phyloP scores from a whole-genome alignment of 2,797 vertebrate species.

The Spheniscus humboldti region DNA sequence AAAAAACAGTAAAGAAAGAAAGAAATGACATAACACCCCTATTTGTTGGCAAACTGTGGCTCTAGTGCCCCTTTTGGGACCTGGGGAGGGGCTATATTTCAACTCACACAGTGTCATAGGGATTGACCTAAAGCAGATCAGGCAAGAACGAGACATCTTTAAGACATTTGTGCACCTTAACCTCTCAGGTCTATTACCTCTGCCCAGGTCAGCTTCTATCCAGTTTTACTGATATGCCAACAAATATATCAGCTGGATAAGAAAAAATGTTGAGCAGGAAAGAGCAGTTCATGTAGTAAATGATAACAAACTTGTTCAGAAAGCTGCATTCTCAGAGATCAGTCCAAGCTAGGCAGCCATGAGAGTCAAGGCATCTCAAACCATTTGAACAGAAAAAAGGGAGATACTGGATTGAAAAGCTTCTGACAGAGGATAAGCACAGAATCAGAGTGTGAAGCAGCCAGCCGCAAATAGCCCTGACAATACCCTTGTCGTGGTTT shows the following conservation, averaged over 20 bases:
- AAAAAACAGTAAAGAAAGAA: background rate
- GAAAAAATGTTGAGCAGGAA: background rate
- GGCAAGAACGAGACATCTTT: background rate
- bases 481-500: background rate
- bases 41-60: background rate
- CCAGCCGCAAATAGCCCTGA: background rate
- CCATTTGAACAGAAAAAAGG: background rate
- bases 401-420: background rate
- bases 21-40: rapidly evolving
- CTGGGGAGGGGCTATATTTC: background rate
- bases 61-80: background rate
- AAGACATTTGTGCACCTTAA: background rate
- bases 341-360: background rate
- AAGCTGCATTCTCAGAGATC: background rate
- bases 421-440: background rate
- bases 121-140: background rate
- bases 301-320: background rate
- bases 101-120: background rate
- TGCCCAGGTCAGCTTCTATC: background rate
- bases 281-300: background rate
- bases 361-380: background rate
- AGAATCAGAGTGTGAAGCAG: background rate
- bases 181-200: background rate
- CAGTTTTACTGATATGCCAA: background rate
- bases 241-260: background rate